phyloP scores from a whole-genome alignment of 1,140 invertebrate genomes.

The Druon quercuslanigerum region DNA sequence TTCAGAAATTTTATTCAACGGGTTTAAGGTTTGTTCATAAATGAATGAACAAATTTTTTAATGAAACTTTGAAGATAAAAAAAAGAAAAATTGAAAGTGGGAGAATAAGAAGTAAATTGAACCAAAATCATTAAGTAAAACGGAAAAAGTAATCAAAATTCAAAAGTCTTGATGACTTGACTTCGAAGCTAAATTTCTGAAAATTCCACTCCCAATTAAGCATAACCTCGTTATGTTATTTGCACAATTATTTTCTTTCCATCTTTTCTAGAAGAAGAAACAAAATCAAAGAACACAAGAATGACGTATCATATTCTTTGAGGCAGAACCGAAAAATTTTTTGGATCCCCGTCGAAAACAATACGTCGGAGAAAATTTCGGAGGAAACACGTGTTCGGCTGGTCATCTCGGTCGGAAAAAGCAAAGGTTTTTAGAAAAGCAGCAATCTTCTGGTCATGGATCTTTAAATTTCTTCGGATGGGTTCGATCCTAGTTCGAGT shows the following conservation, averaged over 20 bases:
- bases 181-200: too few species aligned
- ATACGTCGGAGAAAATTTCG: background rate
- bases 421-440: background rate
- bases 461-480: background rate
- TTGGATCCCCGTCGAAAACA: background rate
- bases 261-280: background rate
- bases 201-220: too few species aligned
- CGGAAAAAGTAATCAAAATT: too few species aligned
- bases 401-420: background rate
- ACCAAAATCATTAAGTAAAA: too few species aligned
- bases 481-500: background rate
- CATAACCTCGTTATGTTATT: too few species aligned
- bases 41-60: too few species aligned
- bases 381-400: constrained; percentile 9
- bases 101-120: too few species aligned
- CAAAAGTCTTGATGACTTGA: too few species aligned
- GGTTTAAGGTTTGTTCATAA: too few species aligned
- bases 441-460: constrained; percentile 12
- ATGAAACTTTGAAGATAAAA: too few species aligned
- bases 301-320: constrained; percentile 2
- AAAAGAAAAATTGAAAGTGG: too few species aligned
- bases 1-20: too few species aligned
- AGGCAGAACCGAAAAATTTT: background rate
- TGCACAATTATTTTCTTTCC: background rate
- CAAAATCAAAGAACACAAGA: constrained; percentile 6